Evolutionary conservation across 1,140 invertebrate species (phyloP).

Genomic region (Rhynchophorus ferrugineus): DNA sequence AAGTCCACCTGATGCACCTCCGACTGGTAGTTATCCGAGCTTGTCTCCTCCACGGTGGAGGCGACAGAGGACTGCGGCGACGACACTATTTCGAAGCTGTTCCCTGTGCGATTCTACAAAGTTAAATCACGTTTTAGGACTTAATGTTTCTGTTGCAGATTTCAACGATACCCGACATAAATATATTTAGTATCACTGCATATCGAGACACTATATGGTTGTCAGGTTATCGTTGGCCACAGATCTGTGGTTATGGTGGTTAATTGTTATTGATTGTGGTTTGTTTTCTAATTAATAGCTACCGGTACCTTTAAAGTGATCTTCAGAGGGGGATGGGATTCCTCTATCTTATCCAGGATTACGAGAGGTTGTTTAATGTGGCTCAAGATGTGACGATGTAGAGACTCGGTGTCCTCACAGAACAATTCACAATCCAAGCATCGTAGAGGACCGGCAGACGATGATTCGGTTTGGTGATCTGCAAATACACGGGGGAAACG

Average conservation of each 20-base stretch:
- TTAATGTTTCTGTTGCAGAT: too few relatives aligned
- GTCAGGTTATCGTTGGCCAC: too few relatives aligned
- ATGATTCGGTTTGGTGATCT: too few relatives aligned
- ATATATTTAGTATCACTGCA: too few relatives aligned
- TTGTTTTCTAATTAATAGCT: background rate
- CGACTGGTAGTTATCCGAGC: conserved; percentile 4
- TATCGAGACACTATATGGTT: too few relatives aligned
- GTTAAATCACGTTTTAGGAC: too few relatives aligned
- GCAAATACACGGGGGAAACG: too few relatives aligned
- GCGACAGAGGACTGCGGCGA: conserved; percentile 15
- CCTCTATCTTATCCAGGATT: conserved; percentile 21
- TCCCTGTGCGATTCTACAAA: conserved; percentile 18
- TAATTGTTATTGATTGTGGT: background rate
- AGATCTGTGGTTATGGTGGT: too few relatives aligned
- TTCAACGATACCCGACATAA: too few relatives aligned
- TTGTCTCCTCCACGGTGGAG: conserved; percentile 15
- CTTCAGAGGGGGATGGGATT: conserved; percentile 29
- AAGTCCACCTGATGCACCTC: conserved; percentile 1
- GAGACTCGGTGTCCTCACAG: conserved; percentile 30
- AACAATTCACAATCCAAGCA: conserved; percentile 33
- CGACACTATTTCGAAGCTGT: conserved; percentile 35
- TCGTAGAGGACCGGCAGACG: conserved; percentile 17
- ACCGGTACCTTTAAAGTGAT: conserved; percentile 29
- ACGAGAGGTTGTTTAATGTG: conserved; percentile 34
- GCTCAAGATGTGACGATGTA: conserved; percentile 31